Evolutionary conservation across 2,888 invertebrate species (phyloP).

Genomic region (Megalurothrips usitatus): DNA sequence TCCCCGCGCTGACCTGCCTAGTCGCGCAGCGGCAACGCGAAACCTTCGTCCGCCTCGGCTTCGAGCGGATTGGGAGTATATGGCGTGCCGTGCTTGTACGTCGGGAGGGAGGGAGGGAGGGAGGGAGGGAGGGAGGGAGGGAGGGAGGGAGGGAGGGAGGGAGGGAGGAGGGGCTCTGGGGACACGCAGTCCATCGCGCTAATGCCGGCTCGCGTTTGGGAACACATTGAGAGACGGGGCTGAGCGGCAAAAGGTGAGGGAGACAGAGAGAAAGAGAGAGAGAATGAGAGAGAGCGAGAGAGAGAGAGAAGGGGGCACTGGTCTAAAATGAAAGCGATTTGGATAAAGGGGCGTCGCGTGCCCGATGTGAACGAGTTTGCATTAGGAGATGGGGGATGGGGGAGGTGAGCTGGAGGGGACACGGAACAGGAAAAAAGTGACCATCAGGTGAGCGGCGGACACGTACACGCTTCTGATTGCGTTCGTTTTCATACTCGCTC

Average conservation of each 20-base stretch:
- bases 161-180: background rate
- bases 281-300: background rate
- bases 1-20: no score
- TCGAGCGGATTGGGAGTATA: no score
- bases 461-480: background rate
- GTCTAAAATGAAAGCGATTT: background rate
- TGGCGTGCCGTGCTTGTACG: no score
- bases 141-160: background rate
- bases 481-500: background rate
- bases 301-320: background rate
- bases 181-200: conserved; percentile 12
- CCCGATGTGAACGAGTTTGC: background rate
- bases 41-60: no score
- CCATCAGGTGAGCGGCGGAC: background rate
- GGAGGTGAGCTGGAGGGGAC: background rate
- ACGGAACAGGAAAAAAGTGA: background rate
- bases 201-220: background rate
- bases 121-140: background rate
- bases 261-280: conserved; percentile 14
- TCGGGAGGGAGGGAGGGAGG: background rate
- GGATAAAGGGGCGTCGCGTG: background rate
- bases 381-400: background rate
- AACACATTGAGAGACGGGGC: background rate
- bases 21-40: no score
- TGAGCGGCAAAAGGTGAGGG: background rate